These are phyloP conservation scores for Sebastes iracundus DNA, from an alignment of 2,797 vertebrate species.

Conservation along the genomic window DNA sequence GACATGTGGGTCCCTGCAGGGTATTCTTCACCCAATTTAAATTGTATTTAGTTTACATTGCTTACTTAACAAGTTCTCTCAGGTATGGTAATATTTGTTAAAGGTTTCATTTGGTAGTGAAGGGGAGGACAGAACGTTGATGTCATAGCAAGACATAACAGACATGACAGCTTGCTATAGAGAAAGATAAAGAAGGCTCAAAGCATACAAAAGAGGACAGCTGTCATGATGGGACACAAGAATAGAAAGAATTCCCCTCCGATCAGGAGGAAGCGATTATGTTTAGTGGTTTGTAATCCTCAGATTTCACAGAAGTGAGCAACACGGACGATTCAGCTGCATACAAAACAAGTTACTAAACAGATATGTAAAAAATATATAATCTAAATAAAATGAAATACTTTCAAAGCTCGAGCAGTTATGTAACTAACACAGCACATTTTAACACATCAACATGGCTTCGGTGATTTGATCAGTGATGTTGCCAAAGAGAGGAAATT, in stretches of 20 bases:
- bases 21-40: constrained; percentile 3
- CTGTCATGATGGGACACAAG: background rate
- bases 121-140: background rate
- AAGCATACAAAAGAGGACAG: background rate
- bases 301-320: background rate
- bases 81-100: constrained; percentile 3
- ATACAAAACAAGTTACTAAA: background rate
- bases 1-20: background rate
- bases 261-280: background rate
- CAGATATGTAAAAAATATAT: background rate
- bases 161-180: background rate
- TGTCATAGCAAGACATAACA: background rate
- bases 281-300: background rate
- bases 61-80: background rate
- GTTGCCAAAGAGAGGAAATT: background rate
- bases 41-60: background rate
- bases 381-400: background rate
- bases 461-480: background rate
- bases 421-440: background rate
- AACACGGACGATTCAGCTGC: background rate
- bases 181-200: background rate
- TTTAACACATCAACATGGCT: background rate
- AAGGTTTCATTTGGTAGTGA: background rate
- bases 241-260: background rate
- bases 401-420: background rate